Evolutionary conservation across 2,888 invertebrate genomes (phyloP).

Genomic region (Deilephila porcellus): DNA sequence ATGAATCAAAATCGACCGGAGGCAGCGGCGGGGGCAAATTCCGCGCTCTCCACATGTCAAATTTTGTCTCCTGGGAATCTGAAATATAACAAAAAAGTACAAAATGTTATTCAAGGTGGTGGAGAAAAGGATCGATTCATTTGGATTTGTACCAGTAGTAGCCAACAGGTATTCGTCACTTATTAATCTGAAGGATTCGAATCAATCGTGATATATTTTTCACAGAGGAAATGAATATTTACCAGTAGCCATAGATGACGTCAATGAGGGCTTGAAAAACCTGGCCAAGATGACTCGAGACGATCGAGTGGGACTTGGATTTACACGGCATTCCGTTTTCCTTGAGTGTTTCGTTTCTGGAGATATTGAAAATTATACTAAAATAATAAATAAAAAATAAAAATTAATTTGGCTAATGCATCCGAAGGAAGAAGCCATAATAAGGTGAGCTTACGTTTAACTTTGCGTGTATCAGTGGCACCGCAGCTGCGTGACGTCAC

Average conservation of each 20-base stretch:
- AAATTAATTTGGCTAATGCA: background rate
- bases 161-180: no score
- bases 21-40: conserved; percentile 61
- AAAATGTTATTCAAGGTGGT: no score
- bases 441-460: background rate
- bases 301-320: conserved; percentile 42
- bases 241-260: conserved; percentile 59
- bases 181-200: no score
- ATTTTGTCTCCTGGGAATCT: conserved; percentile 66
- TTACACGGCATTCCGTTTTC: background rate
- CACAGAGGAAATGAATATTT: conserved; percentile 13
- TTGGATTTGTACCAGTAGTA: no score
- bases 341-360: background rate
- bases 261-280: conserved; percentile 54
- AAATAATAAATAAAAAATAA: background rate
- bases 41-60: conserved; percentile 56
- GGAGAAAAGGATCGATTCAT: no score
- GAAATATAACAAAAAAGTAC: conserved; percentile 27
- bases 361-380: background rate
- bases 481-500: conserved; percentile 33
- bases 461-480: background rate
- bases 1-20: conserved; percentile 61
- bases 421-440: background rate
- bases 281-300: conserved; percentile 62
- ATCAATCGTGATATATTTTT: background rate